Evolutionary conservation across 2,888 invertebrate genomes (phyloP).

Genomic region (Lordiphosa fenestrarum): DNA sequence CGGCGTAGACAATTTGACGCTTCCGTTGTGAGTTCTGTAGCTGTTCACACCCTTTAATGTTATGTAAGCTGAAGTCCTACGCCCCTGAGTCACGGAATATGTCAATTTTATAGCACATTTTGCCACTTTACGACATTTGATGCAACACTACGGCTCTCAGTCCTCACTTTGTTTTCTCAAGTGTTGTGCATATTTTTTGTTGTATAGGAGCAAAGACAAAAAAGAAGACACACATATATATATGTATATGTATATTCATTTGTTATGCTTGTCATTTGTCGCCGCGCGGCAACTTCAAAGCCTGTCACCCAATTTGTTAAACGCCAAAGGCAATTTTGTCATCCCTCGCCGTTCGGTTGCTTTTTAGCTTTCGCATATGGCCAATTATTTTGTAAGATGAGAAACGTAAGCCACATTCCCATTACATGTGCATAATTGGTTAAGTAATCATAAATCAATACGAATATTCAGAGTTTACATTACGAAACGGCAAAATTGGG

Average conservation of each 20-base stretch:
- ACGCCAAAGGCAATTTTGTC: constrained; percentile 59
- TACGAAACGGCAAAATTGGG: background rate
- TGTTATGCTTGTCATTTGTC: constrained; percentile 77
- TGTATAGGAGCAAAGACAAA: constrained; percentile 39
- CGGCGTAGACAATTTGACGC: constrained; percentile 78
- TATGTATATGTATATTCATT: constrained; percentile 72
- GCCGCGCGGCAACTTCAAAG: constrained; percentile 73
- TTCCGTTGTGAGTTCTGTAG: constrained; percentile 59
- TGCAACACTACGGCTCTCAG: constrained; percentile 22
- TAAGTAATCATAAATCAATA: background rate
- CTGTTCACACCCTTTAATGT: constrained; percentile 58
- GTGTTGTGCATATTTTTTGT: constrained; percentile 55
- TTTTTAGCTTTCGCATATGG: constrained; percentile 54
- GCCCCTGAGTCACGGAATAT: constrained; percentile 46
- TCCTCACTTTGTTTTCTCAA: constrained; percentile 60
- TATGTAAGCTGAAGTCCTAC: constrained; percentile 36
- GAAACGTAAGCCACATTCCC: constrained; percentile 9
- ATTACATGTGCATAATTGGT: constrained; percentile 6
- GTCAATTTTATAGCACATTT: constrained; percentile 68
- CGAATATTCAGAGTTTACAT: background rate
- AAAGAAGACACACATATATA: constrained; percentile 7
- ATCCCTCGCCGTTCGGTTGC: constrained; percentile 24
- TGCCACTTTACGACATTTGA: constrained; percentile 70
- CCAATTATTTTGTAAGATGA: constrained; percentile 50
- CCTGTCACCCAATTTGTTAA: constrained; percentile 75